Conservation (phyloP, 2,113 vertebrate genomes). For the Anarrhichthys ocellatus region DNA sequence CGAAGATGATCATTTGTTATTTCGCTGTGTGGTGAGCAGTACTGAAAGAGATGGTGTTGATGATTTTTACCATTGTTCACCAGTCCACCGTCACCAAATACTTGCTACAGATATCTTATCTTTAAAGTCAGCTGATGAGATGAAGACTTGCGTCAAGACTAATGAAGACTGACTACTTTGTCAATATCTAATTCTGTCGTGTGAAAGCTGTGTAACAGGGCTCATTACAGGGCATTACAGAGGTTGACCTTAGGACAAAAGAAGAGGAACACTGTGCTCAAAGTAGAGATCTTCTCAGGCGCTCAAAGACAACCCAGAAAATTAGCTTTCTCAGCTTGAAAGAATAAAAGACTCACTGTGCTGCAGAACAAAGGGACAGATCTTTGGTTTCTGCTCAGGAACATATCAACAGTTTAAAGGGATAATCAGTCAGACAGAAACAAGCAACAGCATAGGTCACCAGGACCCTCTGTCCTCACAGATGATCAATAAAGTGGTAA, state of each 20-base stretch:
- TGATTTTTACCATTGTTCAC: neutral
- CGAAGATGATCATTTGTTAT: neutral
- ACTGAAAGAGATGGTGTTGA: neutral
- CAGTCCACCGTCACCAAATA: neutral
- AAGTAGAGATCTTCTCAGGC: slow-evolving; percentile 1
- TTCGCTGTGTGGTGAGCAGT: neutral
- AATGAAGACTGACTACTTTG: slow-evolving; percentile 17
- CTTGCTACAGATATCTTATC: neutral
- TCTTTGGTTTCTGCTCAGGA: slow-evolving; percentile 28
- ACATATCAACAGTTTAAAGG: neutral
- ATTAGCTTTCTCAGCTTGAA: slow-evolving; percentile 10
- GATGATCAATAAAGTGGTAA: slow-evolving; percentile 33
- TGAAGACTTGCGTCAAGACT: neutral
- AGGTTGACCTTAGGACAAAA: slow-evolving; percentile 34
- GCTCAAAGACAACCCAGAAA: slow-evolving; percentile 5
- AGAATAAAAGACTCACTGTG: neutral
- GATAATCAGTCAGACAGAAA: slow-evolving; percentile 20
- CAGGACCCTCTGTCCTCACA: neutral
- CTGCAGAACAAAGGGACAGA: slow-evolving; percentile 12
- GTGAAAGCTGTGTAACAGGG: neutral
- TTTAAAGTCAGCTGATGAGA: neutral
- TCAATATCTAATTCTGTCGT: slow-evolving; percentile 38
- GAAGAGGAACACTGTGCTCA: slow-evolving; percentile 3
- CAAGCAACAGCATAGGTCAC: slow-evolving; percentile 15
- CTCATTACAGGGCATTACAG: slow-evolving; percentile 11